These are phyloP conservation scores for Mirza zaza DNA, from an alignment of 2,113 vertebrate genomes.

Conservation along the genomic window DNA sequence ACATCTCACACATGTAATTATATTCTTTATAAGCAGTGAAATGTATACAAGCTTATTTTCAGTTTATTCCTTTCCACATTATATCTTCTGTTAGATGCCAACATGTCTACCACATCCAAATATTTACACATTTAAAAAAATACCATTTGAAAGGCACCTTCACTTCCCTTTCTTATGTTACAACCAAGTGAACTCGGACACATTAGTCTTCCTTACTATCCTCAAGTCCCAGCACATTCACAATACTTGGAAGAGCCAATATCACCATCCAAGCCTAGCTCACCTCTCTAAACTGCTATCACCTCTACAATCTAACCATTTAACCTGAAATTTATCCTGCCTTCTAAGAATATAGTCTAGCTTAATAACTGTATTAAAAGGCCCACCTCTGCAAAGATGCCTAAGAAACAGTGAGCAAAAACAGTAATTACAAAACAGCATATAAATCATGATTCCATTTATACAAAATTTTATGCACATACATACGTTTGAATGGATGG, in stretches of 20 bases:
- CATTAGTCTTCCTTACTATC: not conserved
- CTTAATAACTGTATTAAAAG: not conserved
- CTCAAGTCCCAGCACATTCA: not conserved
- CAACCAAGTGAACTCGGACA: not conserved
- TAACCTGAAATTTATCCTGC: not conserved
- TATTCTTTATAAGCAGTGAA: slow-evolving; percentile 56
- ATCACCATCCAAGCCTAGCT: not conserved
- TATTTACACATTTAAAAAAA: slow-evolving; percentile 5
- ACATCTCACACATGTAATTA: slow-evolving; percentile 28
- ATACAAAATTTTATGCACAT: not conserved
- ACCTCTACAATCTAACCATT: not conserved
- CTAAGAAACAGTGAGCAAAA: slow-evolving; percentile 7
- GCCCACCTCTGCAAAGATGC: not conserved
- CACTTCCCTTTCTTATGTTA: not conserved
- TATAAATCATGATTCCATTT: not conserved
- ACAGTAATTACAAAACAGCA: not conserved
- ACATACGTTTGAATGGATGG: not conserved
- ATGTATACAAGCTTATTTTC: slow-evolving; percentile 47
- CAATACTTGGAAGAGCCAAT: not conserved
- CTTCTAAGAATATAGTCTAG: not conserved
- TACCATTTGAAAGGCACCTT: not conserved
- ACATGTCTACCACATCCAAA: slow-evolving; percentile 29
- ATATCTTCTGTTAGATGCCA: not conserved
- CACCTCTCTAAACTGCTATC: not conserved
- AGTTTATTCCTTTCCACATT: slow-evolving; percentile 24